These are phyloP conservation scores for Ondatra zibethicus DNA, from an alignment of 2,113 vertebrate genomes.

Conservation along the genomic window DNA sequence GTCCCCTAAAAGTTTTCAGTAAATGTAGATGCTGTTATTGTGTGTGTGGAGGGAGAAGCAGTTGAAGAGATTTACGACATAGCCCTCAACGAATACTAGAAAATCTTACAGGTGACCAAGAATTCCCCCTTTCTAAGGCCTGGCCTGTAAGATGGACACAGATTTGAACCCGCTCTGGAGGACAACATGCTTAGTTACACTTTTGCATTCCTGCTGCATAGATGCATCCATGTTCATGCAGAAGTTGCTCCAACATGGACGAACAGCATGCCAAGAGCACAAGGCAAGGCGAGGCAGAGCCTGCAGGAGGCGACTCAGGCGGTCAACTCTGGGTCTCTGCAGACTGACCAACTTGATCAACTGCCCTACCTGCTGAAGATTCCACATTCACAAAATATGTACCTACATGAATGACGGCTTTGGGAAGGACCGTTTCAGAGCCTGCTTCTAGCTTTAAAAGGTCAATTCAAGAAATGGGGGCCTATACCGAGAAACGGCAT, in stretches of 20 bases:
- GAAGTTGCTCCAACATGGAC: background rate
- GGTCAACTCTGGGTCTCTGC: background rate
- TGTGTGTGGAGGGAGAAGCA: background rate
- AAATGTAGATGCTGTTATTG: background rate
- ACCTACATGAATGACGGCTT: background rate
- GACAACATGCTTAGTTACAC: too few relatives aligned
- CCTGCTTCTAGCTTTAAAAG: background rate
- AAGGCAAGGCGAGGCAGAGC: too few relatives aligned
- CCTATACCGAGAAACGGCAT: background rate
- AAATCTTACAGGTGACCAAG: background rate
- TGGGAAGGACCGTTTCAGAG: background rate
- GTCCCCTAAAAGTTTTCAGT: background rate
- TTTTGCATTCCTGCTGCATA: background rate
- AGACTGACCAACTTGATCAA: background rate
- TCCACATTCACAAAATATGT: background rate
- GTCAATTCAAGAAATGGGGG: background rate
- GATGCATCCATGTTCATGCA: background rate
- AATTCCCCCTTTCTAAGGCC: background rate
- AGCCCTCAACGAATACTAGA: background rate
- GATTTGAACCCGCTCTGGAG: background rate
- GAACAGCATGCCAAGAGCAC: fast-evolving
- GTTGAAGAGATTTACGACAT: too few relatives aligned
- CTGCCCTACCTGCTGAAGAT: background rate
- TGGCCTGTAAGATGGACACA: background rate
- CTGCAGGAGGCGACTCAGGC: too few relatives aligned